Conservation (phyloP, 2,113 vertebrate genomes). For the Aspidoscelis tigris region DNA sequence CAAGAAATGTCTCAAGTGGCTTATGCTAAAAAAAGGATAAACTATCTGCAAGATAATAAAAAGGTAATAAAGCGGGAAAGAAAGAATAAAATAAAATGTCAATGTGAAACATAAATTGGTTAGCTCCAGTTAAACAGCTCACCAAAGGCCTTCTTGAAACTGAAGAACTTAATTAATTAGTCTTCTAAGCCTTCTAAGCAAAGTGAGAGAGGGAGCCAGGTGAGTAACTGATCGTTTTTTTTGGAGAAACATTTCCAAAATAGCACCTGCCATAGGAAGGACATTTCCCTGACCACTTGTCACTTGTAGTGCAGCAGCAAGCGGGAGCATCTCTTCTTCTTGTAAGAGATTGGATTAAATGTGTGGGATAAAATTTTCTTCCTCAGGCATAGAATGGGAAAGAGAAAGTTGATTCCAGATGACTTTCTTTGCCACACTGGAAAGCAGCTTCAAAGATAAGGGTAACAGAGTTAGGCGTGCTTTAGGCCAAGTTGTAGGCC, state of each 20-base stretch:
- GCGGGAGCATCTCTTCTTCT: too few relatives aligned
- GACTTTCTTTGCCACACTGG: not conserved
- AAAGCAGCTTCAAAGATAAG: not conserved
- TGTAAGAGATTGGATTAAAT: not conserved
- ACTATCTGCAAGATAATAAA: slow-evolving; percentile 1
- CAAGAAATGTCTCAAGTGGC: not conserved
- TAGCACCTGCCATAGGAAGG: too few relatives aligned
- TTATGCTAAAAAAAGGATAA: slow-evolving; percentile 6
- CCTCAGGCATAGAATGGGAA: not conserved
- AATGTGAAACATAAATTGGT: not conserved
- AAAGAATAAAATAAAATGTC: not conserved
- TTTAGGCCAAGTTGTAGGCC: too few relatives aligned
- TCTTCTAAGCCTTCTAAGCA: too few relatives aligned
- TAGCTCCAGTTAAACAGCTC: not conserved
- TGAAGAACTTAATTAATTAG: not conserved
- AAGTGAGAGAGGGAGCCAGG: not conserved
- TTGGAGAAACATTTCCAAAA: not conserved
- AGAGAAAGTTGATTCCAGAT: not conserved
- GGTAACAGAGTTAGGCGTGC: not conserved
- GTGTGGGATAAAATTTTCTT: not conserved
- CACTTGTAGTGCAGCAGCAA: not conserved
- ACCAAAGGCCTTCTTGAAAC: not conserved
- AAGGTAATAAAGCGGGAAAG: not conserved
- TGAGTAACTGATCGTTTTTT: not conserved
- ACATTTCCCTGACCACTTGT: not conserved